Base-by-base conservation (phyloP, 2,888 invertebrate species). In the Lumbricus terrestris region DNA sequence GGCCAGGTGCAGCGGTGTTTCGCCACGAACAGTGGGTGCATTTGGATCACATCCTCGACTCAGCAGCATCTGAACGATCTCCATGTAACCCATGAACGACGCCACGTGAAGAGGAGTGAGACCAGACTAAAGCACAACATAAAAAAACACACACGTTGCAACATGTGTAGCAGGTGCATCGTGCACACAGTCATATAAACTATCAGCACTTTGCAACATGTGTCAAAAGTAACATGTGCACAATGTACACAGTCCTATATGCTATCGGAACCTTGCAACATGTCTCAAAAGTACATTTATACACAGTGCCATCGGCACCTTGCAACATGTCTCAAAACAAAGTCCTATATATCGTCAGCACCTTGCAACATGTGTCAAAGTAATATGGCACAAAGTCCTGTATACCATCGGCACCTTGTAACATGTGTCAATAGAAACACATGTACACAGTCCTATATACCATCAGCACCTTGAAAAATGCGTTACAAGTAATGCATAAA, bases 61-160 rank as follows among this genome's bases (percentile, higher is more conserved):
- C 93, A 99, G 96, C 95, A 98, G 99, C 93, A 99, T 98, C 91
- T 38, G 69, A 91, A 99, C 99, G 94, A 99, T 99, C 95, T 99
- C 92, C 98, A 99, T 99, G 96, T 99, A 98, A 90, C 99, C 99
- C 99, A 99, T 99, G 96, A 99, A 99, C 92, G 98, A 97, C 34
- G 99, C 99, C 91, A 99, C 99, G 95, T 99, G 99, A 90, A 99
- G 96, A 1, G 99, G 99, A 11, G 99, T 99, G 94, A 99, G 96
- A 0, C 99, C 99, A 93, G 97, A 96, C 88, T 88, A 38, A 5
- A 88, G 23, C 54, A 54, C 69, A 69, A n/a, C 69, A 69, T n/a
- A 69, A 69, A n/a, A n/a, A n/a, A 69, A 69, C 69, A 69, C 69
- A 69, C 47, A 23, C 3, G 8, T 47, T 47, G 47, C 23, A 47